Evolutionary conservation across 2,797 vertebrate genomes (phyloP), one percentile per base, ranked within the genome.

Genomic region (Oceanodroma leucorhoa): DNA sequence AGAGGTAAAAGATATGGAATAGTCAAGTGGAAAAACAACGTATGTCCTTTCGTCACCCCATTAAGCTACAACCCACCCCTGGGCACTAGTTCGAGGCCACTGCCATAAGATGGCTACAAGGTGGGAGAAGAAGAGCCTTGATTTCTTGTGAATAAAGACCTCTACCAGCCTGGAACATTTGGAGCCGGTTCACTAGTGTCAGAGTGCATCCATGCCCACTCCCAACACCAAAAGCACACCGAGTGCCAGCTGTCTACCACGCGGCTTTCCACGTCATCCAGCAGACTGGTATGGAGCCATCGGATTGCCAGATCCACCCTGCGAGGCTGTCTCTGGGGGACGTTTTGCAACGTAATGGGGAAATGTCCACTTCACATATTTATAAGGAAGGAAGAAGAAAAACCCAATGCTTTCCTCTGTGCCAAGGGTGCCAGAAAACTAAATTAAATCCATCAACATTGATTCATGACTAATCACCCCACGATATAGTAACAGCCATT

Each of bases 261-360:
- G 4, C 5, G 5, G 34, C 21, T 57, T 58, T 58, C 45, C 41
- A 3, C 1, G 9, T 13, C 38, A 66, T 6, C 26, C 30, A 38
- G 41, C 40, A 57, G 51, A 36, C 17, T 0, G 2, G 43, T 9
- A 30, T 0, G n/a, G 43, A 23, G 41, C 36, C 0, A 2, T 45
- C 24, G 70, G 50, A 41, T 3, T 18, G 19, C 10, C 55, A 41
- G 19, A 41, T n/a, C 65, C 80, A 29, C 9, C 30, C 61, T 32
- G 34, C 19, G 36, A 43, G 22, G 9, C 38, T 24, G 38, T 6
- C 62, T 13, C 62, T 60, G 50, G 41, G 60, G 72, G 9, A 29
- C 8, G 38, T 3, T 79, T 14, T 65, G 79, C 51, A 51, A 5
- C 3, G 24, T 32, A 51, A 69, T 32, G 61, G 75, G 51, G 41